Base-by-base conservation (phyloP, 2,888 invertebrate species). In the Teleiodes luculella region DNA sequence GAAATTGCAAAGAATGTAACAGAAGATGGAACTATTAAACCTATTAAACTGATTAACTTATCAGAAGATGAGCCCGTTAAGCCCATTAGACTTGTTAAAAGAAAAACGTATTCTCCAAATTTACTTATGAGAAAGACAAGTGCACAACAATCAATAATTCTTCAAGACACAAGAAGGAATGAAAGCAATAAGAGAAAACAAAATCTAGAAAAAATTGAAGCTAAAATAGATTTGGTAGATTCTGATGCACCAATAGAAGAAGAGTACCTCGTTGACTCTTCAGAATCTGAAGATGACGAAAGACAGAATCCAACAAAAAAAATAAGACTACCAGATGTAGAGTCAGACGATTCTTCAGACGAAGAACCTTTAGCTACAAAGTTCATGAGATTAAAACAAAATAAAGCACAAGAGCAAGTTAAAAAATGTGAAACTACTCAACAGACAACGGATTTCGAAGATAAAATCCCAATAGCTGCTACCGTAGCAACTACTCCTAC, bases 341-440 rank as follows among this genome's bases (percentile, higher is more conserved):
- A 64, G 6, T 52, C 59, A 6, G 61, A 62, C 16, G 74, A 77
- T 46, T 76, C 80, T 0, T 84, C 83, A 1, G 86, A 87, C 48
- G 84, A 87, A 24, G 88, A 88, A 59, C 86, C 87, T 0, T 57
- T 87, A 20, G 74, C 83, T 1, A 72, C 72, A 37, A 76, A 72
- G 62, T 75, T 67, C 4, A 80, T 72, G 60, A 74, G 77, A 37
- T 74, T 63, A 54, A 67, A 61, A 59, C 24, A 35, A 1, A 36
- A 33, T 11, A 39, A 45, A n/a, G 11, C n/a, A n/a, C 11, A 20
- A 24, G 11, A 43, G 2, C 10, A 20, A 43, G 16, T 1, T 18
- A 18, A 33, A 7, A 4, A 46, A 16, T 7, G 5, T 8, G 30
- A 16, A 10, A 33, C 0, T 10, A 37, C 3, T 28, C 11, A 20